Percentiles rank a stretch among this genome's conserved stretches.
Conservation (phyloP, 2,797 vertebrate species). For the Crenichthys baileyi region DNA sequence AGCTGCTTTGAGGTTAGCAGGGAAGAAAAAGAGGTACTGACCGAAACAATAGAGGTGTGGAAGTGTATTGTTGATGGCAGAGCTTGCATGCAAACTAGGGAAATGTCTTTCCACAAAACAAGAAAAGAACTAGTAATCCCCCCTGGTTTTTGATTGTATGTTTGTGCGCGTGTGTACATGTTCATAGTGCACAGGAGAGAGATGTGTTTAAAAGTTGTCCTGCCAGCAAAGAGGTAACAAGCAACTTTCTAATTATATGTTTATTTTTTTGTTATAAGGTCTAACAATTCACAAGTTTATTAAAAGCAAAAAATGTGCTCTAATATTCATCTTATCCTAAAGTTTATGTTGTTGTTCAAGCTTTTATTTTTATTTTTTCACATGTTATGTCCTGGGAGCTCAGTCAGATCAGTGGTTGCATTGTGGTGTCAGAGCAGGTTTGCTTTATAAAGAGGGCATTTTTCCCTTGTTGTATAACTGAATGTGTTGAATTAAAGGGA, state of each 20-base stretch:
- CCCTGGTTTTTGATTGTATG: constrained; percentile 9
- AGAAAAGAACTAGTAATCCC: constrained; percentile 49
- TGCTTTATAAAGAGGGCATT: background rate
- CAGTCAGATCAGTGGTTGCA: background rate
- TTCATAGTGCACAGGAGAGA: background rate
- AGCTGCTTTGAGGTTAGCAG: constrained; percentile 37
- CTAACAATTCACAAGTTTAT: background rate
- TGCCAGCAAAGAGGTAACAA: background rate
- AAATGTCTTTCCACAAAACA: constrained; percentile 64
- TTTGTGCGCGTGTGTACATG: background rate
- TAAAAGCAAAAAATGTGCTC: background rate
- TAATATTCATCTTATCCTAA: background rate
- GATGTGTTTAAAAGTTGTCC: background rate
- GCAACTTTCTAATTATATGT: background rate
- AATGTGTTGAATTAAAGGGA: background rate
- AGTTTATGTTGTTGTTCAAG: background rate
- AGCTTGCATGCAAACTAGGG: constrained; percentile 56
- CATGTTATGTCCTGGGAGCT: background rate
- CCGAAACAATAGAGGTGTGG: constrained; percentile 63
- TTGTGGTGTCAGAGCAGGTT: background rate
- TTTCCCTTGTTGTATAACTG: background rate
- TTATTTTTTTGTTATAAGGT: background rate
- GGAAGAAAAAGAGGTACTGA: constrained; percentile 56
- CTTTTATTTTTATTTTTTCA: background rate
- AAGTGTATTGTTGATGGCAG: constrained; percentile 61